Conservation (phyloP, 2,888 invertebrate species). For the Alcis repandata region DNA sequence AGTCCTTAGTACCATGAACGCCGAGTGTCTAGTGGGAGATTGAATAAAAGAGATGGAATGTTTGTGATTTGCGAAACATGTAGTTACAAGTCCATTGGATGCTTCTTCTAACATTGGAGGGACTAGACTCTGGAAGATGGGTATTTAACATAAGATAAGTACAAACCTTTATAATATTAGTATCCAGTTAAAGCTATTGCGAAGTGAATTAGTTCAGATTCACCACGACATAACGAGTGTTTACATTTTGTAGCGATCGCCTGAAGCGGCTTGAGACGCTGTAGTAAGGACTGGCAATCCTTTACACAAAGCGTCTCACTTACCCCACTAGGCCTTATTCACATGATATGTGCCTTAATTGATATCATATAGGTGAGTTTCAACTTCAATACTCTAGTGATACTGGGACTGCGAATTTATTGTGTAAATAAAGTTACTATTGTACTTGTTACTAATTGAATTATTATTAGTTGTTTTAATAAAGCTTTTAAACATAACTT, state of each 20-base stretch:
- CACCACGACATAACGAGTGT: constrained; percentile 75
- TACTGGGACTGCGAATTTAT: constrained; percentile 61
- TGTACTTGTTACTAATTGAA: neutral
- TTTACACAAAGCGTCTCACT: constrained; percentile 50
- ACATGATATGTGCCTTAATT: constrained; percentile 60
- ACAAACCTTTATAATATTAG: constrained; percentile 7
- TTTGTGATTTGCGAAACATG: constrained; percentile 55
- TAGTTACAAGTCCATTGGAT: constrained; percentile 73
- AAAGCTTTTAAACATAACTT: neutral
- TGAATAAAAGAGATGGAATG: constrained; percentile 38
- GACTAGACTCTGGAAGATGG: constrained; percentile 5
- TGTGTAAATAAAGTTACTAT: constrained; percentile 14
- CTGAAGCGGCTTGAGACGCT: constrained; percentile 76
- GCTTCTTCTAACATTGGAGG: constrained; percentile 3
- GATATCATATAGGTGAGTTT: constrained; percentile 70
- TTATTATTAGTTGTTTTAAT: neutral
- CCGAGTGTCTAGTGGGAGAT: neutral
- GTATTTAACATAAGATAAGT: constrained; percentile 33
- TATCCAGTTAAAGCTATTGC: constrained; percentile 29
- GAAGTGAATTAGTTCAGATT: constrained; percentile 50
- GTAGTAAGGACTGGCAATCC: constrained; percentile 59
- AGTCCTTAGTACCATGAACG: neutral
- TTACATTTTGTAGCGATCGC: constrained; percentile 80
- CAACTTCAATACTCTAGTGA: constrained; percentile 52
- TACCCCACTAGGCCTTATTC: constrained; percentile 55